A percentile compares a stretch with the other conserved stretches of the same genome.
phyloP scores from a whole-genome alignment of 2,888 invertebrate species.

The Pegoplata infirma region DNA sequence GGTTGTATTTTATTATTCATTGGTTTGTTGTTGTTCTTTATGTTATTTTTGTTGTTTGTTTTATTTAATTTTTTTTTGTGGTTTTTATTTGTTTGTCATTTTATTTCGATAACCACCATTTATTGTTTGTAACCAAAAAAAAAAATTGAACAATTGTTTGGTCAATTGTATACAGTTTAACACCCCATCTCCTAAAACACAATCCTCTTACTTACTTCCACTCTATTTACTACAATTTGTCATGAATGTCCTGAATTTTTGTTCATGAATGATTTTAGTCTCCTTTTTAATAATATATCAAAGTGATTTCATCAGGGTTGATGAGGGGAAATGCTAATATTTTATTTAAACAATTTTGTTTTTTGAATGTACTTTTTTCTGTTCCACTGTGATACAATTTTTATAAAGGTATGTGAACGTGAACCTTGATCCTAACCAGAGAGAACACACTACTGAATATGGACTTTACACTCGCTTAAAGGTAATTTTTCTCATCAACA shows the following conservation, averaged over 20 bases:
- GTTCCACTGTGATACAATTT: too few relatives aligned
- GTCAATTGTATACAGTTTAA: conserved; percentile 48
- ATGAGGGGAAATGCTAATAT: too few relatives aligned
- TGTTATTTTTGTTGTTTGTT: conserved; percentile 26
- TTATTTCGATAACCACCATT: conserved; percentile 49
- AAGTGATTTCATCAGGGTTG: background rate
- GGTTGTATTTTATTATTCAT: conserved; percentile 46
- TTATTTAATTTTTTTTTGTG: conserved; percentile 35
- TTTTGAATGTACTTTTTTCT: too few relatives aligned
- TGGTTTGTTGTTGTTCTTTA: conserved; percentile 34
- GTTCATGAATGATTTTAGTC: conserved; percentile 42
- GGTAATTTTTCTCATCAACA: too few relatives aligned
- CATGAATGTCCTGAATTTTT: background rate
- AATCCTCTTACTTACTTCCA: background rate
- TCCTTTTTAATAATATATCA: conserved; percentile 24
- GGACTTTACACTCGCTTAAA: too few relatives aligned
- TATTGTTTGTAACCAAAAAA: conserved; percentile 1
- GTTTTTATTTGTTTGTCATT: conserved; percentile 53
- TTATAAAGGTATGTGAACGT: too few relatives aligned
- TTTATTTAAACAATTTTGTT: too few relatives aligned
- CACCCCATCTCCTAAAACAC: conserved; percentile 18
- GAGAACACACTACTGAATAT: too few relatives aligned
- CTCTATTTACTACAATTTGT: conserved; percentile 17
- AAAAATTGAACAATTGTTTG: conserved; percentile 42
- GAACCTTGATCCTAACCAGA: too few relatives aligned